phyloP scores from a whole-genome alignment of 2,888 invertebrate species.

The Ornithoptera alexandrae region DNA sequence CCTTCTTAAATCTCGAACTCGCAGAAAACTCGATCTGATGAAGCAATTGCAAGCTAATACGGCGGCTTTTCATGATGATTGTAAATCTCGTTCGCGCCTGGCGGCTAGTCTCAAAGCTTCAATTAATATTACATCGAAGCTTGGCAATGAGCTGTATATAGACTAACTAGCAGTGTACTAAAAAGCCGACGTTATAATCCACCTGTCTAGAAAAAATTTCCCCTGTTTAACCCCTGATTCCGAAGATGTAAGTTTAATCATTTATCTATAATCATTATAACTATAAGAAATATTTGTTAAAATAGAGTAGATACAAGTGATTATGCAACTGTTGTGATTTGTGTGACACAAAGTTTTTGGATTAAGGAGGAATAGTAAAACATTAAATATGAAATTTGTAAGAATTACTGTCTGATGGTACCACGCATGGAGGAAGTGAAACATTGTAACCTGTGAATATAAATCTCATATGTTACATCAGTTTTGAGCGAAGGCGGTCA shows the following conservation, averaged over 20 bases:
- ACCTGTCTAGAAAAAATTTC: constrained; percentile 63
- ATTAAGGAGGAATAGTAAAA: not conserved
- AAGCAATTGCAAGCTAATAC: constrained; percentile 42
- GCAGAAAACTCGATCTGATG: constrained; percentile 22
- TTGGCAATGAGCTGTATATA: constrained; percentile 55
- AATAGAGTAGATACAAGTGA: not conserved
- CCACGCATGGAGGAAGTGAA: constrained; percentile 25
- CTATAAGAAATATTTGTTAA: constrained; percentile 42
- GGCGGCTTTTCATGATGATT: constrained; percentile 57
- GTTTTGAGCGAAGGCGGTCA: constrained; percentile 66
- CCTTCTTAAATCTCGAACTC: not conserved
- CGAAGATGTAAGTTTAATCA: constrained; percentile 68
- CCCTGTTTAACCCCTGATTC: constrained; percentile 71
- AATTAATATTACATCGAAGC: constrained; percentile 73
- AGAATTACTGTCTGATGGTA: not conserved
- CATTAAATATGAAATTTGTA: not conserved
- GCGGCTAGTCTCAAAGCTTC: constrained; percentile 60
- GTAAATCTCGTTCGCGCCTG: constrained; percentile 57
- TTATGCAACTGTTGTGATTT: too few species aligned
- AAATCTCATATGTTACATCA: constrained; percentile 66
- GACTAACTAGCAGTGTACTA: constrained; percentile 37
- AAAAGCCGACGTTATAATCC: constrained; percentile 53
- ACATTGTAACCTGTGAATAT: constrained; percentile 64
- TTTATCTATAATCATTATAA: constrained; percentile 68
- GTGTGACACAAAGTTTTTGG: too few species aligned